phyloP scores from a whole-genome alignment of 2,797 vertebrate genomes.

The Myotis daubentonii region DNA sequence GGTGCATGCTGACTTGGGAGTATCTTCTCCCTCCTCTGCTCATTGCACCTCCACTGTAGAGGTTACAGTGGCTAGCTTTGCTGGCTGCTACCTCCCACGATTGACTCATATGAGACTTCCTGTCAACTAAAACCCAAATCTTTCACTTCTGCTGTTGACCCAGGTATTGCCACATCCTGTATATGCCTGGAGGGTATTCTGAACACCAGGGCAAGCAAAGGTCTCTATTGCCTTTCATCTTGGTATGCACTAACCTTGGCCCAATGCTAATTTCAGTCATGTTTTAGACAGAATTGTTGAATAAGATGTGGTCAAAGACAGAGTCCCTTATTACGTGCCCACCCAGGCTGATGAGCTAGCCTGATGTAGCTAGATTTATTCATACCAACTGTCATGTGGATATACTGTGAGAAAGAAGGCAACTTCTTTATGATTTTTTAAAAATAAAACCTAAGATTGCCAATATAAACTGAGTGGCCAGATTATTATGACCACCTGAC shows the following conservation, averaged over 20 bases:
- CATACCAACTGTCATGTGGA: background rate
- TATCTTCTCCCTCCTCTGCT: background rate
- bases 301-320: background rate
- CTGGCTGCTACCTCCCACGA: background rate
- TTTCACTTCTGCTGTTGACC: slow-evolving; percentile 61
- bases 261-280: background rate
- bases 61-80: background rate
- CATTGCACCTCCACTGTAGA: background rate
- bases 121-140: slow-evolving; percentile 56
- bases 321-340: background rate
- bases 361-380: background rate
- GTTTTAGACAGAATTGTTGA: background rate
- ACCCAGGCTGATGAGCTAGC: background rate
- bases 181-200: slow-evolving; percentile 6
- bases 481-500: no score
- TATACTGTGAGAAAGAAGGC: background rate
- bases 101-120: slow-evolving; percentile 71
- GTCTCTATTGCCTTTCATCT: background rate
- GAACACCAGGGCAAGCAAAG: background rate
- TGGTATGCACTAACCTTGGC: background rate
- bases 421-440: background rate
- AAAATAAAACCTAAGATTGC: background rate
- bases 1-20: background rate
- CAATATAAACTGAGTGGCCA: no score
- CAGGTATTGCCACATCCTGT: slow-evolving; percentile 71